phyloP scores from a whole-genome alignment of 2,888 invertebrate genomes.

The Phytoseiulus persimilis region DNA sequence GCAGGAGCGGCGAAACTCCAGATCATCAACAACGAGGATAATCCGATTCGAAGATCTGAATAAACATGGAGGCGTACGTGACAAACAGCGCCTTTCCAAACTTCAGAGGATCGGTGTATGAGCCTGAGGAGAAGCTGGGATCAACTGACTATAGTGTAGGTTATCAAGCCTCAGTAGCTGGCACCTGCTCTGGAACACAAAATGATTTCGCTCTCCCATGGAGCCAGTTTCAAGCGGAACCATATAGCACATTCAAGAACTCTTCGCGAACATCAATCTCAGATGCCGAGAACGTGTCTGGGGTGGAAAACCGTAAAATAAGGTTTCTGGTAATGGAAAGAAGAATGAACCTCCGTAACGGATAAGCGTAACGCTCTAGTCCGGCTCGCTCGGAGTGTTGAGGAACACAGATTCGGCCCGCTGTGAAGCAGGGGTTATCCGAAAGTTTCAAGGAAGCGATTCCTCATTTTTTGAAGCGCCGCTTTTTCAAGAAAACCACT shows the following conservation, averaged over 20 bases:
- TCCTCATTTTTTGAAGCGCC: background rate
- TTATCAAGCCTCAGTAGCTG: no score
- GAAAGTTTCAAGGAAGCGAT: background rate
- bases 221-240: no score
- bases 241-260: no score
- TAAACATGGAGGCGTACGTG: background rate
- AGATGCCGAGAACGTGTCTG: background rate
- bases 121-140: no score
- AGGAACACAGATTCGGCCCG: background rate
- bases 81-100: no score
- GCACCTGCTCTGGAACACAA: no score
- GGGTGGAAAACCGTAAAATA: background rate
- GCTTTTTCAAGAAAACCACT: background rate
- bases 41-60: background rate
- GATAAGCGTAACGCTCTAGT: background rate
- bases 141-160: no score
- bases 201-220: no score
- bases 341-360: background rate
- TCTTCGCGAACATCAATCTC: no score
- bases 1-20: background rate
- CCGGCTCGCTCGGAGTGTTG: background rate
- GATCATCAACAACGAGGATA: background rate
- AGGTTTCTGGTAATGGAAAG: background rate
- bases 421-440: background rate
- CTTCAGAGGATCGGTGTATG: no score